Evolutionary conservation across 2,113 vertebrate species (phyloP), one percentile per base, ranked within the genome.

Genomic region (Cavia aperea): DNA sequence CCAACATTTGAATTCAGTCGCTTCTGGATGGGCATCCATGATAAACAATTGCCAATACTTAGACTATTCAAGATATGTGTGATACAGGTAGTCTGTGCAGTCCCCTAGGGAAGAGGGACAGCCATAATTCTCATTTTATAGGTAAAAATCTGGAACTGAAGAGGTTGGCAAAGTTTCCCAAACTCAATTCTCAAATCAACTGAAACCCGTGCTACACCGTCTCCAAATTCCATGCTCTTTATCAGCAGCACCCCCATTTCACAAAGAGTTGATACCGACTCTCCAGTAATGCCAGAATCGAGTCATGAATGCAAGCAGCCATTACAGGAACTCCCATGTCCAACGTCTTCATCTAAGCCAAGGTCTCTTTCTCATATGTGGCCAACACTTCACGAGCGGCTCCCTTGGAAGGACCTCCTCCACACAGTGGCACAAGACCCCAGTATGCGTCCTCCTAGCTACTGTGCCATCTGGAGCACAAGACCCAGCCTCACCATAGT

Each of bases 11-110:
- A 31, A 24, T 72, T 31, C 11, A 4, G 39, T 16, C 49, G n/a
- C 2, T 18, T 66, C 58, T 31, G 1, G 1, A 3, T 6, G 13
- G 65, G 14, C 4, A 66, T 3, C 43, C 1, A 2, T 43, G 12
- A 26, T 31, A 24, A 26, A 21, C 12, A 43, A 46, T 15, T 75
- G 21, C 16, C 11, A 11, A 70, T 31, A 29, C 3, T 21, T 19
- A n/a, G 19, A 13, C 19, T 19, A 54, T 36, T 19, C 31, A 33
- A 54, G 58, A 21, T 19, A 1, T 63, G 46, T 60, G n/a, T 23
- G 54, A 49, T 9, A 2, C 9, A 15, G 21, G 29, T 3, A 24
- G 7, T 65, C 75, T 43, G 4, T 21, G 23, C 29, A 56, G 33
- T 46, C 62, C 10, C 65, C 24, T n/a, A 23, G 58, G 7, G 60